Evolutionary conservation across 1,140 invertebrate species (phyloP).

Genomic region (Bombus turneri): DNA sequence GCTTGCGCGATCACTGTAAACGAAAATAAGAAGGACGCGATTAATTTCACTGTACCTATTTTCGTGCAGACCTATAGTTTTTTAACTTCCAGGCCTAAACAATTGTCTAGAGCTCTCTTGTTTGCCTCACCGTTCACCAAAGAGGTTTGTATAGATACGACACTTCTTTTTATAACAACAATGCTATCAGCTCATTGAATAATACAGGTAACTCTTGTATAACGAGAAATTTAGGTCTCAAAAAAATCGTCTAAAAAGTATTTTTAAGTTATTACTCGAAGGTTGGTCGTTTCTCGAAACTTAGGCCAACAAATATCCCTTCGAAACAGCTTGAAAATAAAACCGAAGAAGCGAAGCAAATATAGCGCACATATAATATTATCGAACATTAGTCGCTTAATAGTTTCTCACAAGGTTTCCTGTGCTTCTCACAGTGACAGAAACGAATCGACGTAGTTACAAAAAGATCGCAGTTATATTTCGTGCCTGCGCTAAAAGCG

Average conservation of each 20-base stretch:
- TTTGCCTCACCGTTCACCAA: conserved; percentile 93
- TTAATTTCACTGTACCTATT: conserved; percentile 92
- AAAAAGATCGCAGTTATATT: not conserved
- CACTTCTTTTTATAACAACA: not conserved
- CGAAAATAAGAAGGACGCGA: conserved; percentile 83
- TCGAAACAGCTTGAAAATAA: not conserved
- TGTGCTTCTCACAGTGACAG: too few species aligned
- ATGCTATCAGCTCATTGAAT: not conserved
- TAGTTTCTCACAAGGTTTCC: not conserved
- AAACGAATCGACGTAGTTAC: conserved; percentile 5
- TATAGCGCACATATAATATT: not conserved
- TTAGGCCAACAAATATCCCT: not conserved
- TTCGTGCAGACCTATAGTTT: conserved; percentile 91
- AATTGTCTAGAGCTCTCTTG: conserved; percentile 89
- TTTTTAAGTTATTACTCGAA: not conserved
- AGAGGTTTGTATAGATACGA: conserved; percentile 81
- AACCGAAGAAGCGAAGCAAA: not conserved
- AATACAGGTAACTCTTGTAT: not conserved
- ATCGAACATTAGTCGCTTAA: not conserved
- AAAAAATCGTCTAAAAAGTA: not conserved
- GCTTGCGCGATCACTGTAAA: conserved; percentile 89
- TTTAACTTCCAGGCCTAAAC: conserved; percentile 88
- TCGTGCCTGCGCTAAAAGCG: not conserved
- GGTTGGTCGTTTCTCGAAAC: not conserved
- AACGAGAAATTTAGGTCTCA: not conserved